Conservation (phyloP, 2,113 vertebrate species). For the Antennarius striatus region DNA sequence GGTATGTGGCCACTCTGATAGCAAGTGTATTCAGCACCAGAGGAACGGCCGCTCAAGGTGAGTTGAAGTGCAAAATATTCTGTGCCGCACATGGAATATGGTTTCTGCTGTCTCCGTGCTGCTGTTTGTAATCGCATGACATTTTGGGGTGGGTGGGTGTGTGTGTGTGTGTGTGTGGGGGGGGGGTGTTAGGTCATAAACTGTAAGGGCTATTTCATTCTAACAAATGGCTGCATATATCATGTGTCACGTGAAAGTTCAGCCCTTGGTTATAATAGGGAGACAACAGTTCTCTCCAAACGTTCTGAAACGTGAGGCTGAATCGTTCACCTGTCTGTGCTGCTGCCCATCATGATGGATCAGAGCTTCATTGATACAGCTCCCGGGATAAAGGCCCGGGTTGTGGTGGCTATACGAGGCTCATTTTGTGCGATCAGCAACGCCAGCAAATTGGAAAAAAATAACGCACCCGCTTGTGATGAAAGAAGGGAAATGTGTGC, state of each 20-base stretch:
- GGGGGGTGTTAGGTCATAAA: constrained; percentile 39
- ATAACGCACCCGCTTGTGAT: constrained; percentile 23
- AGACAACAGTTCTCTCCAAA: constrained; percentile 28
- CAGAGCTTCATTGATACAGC: too few species aligned
- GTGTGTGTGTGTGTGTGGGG: too few species aligned
- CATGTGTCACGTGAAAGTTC: constrained; percentile 71
- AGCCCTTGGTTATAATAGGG: constrained; percentile 45
- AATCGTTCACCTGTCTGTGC: constrained; percentile 21
- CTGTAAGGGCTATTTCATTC: constrained; percentile 47
- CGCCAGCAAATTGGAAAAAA: constrained; percentile 21
- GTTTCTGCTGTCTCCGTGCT: constrained; percentile 69
- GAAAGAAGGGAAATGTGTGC: constrained; percentile 33
- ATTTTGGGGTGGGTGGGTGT: background rate
- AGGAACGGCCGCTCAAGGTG: constrained; percentile 97
- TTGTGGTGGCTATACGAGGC: too few species aligned
- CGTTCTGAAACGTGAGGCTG: constrained; percentile 23
- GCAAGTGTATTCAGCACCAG: constrained; percentile 97
- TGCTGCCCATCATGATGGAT: background rate
- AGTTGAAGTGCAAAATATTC: constrained; percentile 87
- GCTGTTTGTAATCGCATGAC: constrained; percentile 14
- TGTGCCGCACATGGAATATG: constrained; percentile 82
- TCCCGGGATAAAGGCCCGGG: too few species aligned
- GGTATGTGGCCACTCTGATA: constrained; percentile 99
- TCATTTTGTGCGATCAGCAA: background rate
- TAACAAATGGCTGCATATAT: constrained; percentile 63